These are phyloP conservation scores for Boloria selene DNA, from an alignment of 2,888 invertebrate species.

Conservation along the genomic window DNA sequence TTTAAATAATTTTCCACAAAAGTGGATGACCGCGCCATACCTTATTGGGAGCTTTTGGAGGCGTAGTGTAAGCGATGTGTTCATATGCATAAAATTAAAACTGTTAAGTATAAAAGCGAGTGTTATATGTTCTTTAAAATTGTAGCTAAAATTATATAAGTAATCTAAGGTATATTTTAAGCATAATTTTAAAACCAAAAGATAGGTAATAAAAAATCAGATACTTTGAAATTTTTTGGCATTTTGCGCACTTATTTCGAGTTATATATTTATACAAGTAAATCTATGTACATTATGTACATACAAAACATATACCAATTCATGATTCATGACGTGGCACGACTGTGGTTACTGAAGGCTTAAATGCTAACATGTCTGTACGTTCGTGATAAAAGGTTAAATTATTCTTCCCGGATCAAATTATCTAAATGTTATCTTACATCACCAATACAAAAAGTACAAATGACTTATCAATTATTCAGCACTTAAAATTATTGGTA, in stretches of 20 bases:
- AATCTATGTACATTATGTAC: background rate
- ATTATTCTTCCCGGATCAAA: conserved; percentile 14
- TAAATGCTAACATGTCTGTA: conserved; percentile 5
- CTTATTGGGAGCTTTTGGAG: conserved; percentile 22
- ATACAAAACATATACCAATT: background rate
- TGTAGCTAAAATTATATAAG: too few species aligned
- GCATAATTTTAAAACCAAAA: too few species aligned
- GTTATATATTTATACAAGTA: background rate
- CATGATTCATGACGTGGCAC: conserved; percentile 9
- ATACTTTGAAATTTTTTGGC: too few species aligned
- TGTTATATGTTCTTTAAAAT: background rate
- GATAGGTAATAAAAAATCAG: too few species aligned
- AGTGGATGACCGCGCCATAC: conserved; percentile 24
- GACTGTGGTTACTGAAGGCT: conserved; percentile 15
- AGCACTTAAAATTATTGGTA: conserved; percentile 9
- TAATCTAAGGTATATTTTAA: too few species aligned
- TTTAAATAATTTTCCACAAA: conserved; percentile 20
- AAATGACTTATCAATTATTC: conserved; percentile 21
- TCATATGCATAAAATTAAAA: conserved; percentile 9
- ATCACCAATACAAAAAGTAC: conserved; percentile 15
- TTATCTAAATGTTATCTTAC: conserved; percentile 23
- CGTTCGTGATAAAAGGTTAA: conserved; percentile 17
- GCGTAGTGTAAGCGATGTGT: conserved; percentile 11
- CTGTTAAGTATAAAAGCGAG: background rate
- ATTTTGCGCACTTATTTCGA: too few species aligned